phyloP scores from a whole-genome alignment of 2,888 invertebrate species.

The Ceratothoa steindachneri region DNA sequence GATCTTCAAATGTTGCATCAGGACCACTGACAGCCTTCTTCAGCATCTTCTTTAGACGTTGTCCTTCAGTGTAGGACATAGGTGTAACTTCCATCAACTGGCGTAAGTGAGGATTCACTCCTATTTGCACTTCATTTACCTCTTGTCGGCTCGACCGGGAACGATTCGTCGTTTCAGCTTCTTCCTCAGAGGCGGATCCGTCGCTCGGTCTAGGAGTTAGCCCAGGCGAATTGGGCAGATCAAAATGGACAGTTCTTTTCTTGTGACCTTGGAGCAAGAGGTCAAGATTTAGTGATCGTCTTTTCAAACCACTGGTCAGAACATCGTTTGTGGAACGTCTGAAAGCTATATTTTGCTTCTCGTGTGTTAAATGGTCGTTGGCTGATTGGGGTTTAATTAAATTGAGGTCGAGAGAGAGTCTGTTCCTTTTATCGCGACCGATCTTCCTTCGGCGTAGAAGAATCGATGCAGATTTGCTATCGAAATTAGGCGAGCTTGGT shows the following conservation, averaged over 20 bases:
- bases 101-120: constrained; percentile 19
- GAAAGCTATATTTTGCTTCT: constrained; percentile 14
- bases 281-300: constrained; percentile 40
- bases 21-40: constrained; percentile 41
- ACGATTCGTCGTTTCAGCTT: not conserved
- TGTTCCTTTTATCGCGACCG: constrained; percentile 19
- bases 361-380: not conserved
- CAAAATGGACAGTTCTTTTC: constrained; percentile 25
- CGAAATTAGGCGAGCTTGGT: constrained; percentile 36
- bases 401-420: constrained; percentile 32
- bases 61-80: constrained; percentile 32
- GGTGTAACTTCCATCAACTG: constrained; percentile 28
- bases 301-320: constrained; percentile 17
- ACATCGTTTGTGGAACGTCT: constrained; percentile 30
- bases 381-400: not conserved
- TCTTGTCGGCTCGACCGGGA: constrained; percentile 19
- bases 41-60: constrained; percentile 45
- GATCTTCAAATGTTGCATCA: constrained; percentile 43
- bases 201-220: not conserved
- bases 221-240: constrained; percentile 29
- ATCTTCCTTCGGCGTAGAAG: constrained; percentile 18
- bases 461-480: constrained; percentile 33
- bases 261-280: not conserved
- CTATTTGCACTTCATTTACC: not conserved
- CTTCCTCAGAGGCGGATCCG: not conserved